phyloP scores from a whole-genome alignment of 2,113 vertebrate genomes.

The Heterotis niloticus region DNA sequence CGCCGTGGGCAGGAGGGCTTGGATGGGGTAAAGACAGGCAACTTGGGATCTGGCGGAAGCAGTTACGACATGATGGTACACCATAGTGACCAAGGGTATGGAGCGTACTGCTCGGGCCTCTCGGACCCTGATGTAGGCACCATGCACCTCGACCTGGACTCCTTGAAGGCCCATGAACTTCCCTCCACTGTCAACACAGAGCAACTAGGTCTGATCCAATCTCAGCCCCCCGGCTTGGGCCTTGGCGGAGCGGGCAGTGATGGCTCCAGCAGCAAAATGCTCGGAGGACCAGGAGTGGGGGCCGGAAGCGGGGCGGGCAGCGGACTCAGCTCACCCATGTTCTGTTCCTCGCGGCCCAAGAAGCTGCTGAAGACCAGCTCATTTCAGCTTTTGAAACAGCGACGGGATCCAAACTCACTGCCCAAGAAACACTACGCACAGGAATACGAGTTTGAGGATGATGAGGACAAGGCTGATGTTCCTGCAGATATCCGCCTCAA shows the following conservation, averaged over 20 bases:
- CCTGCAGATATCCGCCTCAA: constrained; percentile 87
- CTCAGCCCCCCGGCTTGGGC: constrained; percentile 55
- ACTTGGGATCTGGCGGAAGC: constrained; percentile 41
- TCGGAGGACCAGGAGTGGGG: constrained; percentile 43
- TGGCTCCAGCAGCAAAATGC: constrained; percentile 55
- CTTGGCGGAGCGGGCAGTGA: constrained; percentile 47
- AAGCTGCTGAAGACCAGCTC: constrained; percentile 85
- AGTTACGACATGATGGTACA: constrained; percentile 69
- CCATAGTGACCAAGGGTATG: constrained; percentile 66
- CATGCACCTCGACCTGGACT: constrained; percentile 69
- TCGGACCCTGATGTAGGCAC: constrained; percentile 54
- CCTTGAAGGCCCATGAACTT: constrained; percentile 72
- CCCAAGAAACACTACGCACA: constrained; percentile 79
- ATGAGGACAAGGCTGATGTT: constrained; percentile 81
- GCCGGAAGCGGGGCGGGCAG: constrained; percentile 35
- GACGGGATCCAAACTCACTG: constrained; percentile 64
- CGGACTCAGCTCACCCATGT: constrained; percentile 72
- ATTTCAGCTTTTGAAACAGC: constrained; percentile 80
- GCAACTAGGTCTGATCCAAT: constrained; percentile 83
- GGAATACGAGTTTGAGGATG: constrained; percentile 87
- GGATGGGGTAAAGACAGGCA: constrained; percentile 53
- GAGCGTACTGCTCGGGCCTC: constrained; percentile 59
- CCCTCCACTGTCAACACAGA: constrained; percentile 87
- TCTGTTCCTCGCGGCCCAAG: constrained; percentile 84
- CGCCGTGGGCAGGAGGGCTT: constrained; percentile 51